Base-by-base conservation (phyloP, 2,888 invertebrate genomes). In the Orchesellides sinensis region DNA sequence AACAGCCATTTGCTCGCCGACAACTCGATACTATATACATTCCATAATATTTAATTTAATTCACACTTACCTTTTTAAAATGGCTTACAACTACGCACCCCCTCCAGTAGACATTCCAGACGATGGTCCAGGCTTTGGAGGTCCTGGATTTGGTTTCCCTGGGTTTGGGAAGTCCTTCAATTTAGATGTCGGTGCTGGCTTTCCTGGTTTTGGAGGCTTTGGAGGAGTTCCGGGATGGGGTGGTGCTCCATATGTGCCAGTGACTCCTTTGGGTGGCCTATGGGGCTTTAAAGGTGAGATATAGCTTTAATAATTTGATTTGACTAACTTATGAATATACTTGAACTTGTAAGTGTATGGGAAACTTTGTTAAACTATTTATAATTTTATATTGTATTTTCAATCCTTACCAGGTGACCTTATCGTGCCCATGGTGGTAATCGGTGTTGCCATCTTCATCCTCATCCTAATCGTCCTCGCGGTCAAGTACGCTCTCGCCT, bases 361-460 rank as follows among this genome's bases (percentile, higher is more conserved):
- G 14, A 40, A n/a, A 32, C 32, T 32, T 1, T 68, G 12, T 27
- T 3, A 27, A 35, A 17, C 5, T 45, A 14, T 72, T 73, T n/a
- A 23, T 21, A 52, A 52, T 52, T 52, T 21, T 19, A 10, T 21
- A 21, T 32, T 6, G 10, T 32, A 6, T 32, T 32, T 21, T 49
- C 27, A 40, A 0, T 72, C 32, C 25, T 56, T 65, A 65, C 1
- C 61, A 86, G 88, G 88, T 40, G 88, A 88, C 70, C 72, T 88
- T 19, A 69, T 88, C 5, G 81, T 86, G 0, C 88, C 88, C 0
- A 87, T 88, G 12, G 86, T 88, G 1, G 86, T 84, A 1, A 85
- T 88, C 3, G 88, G 88, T 12, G 84, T 87, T 5, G 88, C 87
- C 8, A n/a, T 87, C 21, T 87, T 87, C 63, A 70, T 88, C 21